Evolutionary conservation across 2,888 invertebrate genomes (phyloP).

Genomic region (Apamea epomidion): DNA sequence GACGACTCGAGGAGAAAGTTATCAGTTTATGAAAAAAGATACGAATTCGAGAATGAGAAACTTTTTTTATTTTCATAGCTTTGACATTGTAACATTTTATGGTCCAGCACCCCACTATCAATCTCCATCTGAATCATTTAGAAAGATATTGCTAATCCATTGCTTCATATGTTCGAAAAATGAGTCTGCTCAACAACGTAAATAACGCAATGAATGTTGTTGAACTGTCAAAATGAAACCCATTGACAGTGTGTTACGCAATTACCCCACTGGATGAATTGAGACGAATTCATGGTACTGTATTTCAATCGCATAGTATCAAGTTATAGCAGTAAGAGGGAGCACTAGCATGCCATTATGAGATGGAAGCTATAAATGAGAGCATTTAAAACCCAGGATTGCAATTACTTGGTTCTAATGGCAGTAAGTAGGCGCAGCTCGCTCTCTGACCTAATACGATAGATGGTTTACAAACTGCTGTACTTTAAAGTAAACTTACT

Average conservation of each 20-base stretch:
- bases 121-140: too few relatives aligned
- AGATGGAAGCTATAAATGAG: conserved; percentile 26
- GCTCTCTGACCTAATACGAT: conserved; percentile 1
- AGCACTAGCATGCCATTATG: background rate
- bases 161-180: too few relatives aligned
- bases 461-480: conserved; percentile 12
- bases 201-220: too few relatives aligned
- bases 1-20: too few relatives aligned
- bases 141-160: too few relatives aligned
- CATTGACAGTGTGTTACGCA: too few relatives aligned
- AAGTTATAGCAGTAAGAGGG: background rate
- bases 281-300: background rate
- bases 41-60: background rate
- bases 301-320: background rate
- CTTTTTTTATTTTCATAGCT: background rate
- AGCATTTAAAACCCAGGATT: conserved; percentile 31
- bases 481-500: background rate
- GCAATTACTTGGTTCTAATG: conserved; percentile 28
- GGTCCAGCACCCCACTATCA: too few relatives aligned
- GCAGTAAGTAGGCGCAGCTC: conserved; percentile 7
- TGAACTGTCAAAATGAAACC: too few relatives aligned
- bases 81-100: background rate
- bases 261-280: background rate
- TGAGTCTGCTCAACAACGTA: too few relatives aligned
- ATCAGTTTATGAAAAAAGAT: background rate